Evolutionary conservation across 35 echinoderm and acorn worm genomes (phyloP).

Genomic region (Apostichopus parvimensis): DNA sequence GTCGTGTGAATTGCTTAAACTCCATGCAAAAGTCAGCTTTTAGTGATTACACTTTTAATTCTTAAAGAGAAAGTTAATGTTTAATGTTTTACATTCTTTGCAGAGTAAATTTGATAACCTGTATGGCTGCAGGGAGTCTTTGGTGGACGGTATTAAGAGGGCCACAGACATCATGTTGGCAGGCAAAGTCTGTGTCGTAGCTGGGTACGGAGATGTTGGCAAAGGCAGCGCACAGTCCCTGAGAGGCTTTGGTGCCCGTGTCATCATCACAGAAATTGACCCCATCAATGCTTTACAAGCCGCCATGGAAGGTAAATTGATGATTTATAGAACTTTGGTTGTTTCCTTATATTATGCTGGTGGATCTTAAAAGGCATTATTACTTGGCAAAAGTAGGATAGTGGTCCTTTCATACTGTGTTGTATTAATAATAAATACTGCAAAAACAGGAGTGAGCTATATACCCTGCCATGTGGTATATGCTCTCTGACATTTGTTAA

Average conservation of each 20-base stretch:
- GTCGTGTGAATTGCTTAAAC: no score
- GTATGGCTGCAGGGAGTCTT: slow-evolving; percentile 95
- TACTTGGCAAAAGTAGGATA: no score
- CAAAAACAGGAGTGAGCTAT: no score
- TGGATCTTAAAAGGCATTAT: no score
- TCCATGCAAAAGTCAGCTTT: no score
- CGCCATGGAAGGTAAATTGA: slow-evolving; percentile 92
- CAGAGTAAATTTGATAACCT: slow-evolving; percentile 99
- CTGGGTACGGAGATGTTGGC: slow-evolving; percentile 97
- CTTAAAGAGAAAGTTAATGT: no score
- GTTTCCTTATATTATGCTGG: no score
- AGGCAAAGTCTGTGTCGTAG: slow-evolving; percentile 86
- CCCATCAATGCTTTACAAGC: slow-evolving; percentile 97
- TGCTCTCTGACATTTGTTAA: no score
- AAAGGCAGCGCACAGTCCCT: slow-evolving; percentile 98
- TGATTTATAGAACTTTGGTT: neutral
- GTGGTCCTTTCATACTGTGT: no score
- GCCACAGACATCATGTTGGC: slow-evolving; percentile 99
- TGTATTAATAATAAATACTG: no score
- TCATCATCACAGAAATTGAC: slow-evolving; percentile 91
- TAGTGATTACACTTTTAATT: no score
- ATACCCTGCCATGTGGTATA: no score
- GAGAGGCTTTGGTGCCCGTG: slow-evolving; percentile 85
- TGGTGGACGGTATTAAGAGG: slow-evolving; percentile 96
- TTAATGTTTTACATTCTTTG: neutral